Percentiles rank a stretch among this genome's conserved stretches.
phyloP scores from a whole-genome alignment of 1,140 invertebrate species.

The Antheraea pernyi region DNA sequence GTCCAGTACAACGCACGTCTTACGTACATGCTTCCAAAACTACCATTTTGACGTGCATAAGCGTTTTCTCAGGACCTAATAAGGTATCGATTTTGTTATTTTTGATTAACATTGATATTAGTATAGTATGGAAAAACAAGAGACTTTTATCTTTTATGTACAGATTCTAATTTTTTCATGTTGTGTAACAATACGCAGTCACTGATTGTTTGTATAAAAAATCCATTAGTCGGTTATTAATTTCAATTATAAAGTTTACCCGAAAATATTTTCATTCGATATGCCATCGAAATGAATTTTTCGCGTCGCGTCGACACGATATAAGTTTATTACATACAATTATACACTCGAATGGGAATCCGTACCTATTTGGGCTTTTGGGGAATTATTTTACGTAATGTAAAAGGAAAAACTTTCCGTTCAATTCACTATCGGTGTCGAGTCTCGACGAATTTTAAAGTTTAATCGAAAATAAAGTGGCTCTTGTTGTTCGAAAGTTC shows the following conservation, averaged over 20 bases:
- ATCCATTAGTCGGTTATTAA: background rate
- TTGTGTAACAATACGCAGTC: too few species aligned
- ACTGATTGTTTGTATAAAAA: too few species aligned
- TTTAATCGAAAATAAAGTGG: conserved; percentile 3
- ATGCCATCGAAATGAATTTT: background rate
- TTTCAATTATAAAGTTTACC: background rate
- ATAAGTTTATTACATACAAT: background rate
- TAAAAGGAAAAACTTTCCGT: background rate
- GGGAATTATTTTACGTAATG: background rate
- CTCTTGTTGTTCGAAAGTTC: background rate
- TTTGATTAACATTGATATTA: too few species aligned
- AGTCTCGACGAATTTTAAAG: background rate
- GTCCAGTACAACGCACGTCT: too few species aligned
- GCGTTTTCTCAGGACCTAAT: too few species aligned
- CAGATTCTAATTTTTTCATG: too few species aligned
- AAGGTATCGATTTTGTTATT: too few species aligned
- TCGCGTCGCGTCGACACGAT: background rate
- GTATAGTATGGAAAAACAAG: too few species aligned
- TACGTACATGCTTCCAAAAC: too few species aligned
- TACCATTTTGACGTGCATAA: too few species aligned
- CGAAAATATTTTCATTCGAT: background rate
- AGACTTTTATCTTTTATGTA: too few species aligned
- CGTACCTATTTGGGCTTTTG: background rate
- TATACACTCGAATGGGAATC: background rate
- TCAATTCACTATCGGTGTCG: background rate